phyloP scores from a whole-genome alignment of 2,888 invertebrate species.

The Carterocephalus palaemon region DNA sequence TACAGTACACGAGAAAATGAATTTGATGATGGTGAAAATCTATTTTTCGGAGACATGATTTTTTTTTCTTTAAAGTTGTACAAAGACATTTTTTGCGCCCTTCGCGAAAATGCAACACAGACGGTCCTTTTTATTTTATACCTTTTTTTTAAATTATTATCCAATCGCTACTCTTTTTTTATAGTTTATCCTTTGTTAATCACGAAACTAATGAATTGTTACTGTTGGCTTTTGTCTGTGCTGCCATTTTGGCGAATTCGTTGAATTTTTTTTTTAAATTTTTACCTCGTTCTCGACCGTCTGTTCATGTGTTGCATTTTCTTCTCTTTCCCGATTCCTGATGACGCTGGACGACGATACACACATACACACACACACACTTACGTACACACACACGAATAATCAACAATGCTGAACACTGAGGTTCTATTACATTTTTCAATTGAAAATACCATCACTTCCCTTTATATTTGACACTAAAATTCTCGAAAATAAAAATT shows the following conservation, averaged over 20 bases:
- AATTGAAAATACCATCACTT: no score
- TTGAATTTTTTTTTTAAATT: slow-evolving; percentile 33
- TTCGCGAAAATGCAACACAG: slow-evolving; percentile 77
- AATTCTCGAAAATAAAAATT: no score
- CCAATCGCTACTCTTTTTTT: slow-evolving; percentile 30
- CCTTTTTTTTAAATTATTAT: slow-evolving; percentile 31
- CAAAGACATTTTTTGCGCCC: slow-evolving; percentile 45
- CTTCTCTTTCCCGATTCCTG: slow-evolving; percentile 71
- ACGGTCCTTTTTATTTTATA: slow-evolving; percentile 56
- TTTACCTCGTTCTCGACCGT: slow-evolving; percentile 51
- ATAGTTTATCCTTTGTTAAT: slow-evolving; percentile 33
- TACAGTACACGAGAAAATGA: no score
- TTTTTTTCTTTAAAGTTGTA: neutral
- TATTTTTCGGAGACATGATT: no score
- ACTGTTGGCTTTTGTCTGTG: slow-evolving; percentile 63
- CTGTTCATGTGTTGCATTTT: slow-evolving; percentile 77
- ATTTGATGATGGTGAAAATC: slow-evolving; percentile 8
- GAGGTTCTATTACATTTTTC: no score
- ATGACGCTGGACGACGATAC: slow-evolving; percentile 34
- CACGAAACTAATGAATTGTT: slow-evolving; percentile 24
- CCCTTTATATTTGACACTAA: no score
- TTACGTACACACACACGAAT: slow-evolving; percentile 3
- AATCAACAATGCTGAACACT: no score
- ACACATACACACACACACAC: slow-evolving; percentile 14
- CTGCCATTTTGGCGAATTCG: slow-evolving; percentile 71